These are phyloP conservation scores for Caenorhabditis tropicalis DNA, from an alignment of 1,140 invertebrate species.

Conservation along the genomic window DNA sequence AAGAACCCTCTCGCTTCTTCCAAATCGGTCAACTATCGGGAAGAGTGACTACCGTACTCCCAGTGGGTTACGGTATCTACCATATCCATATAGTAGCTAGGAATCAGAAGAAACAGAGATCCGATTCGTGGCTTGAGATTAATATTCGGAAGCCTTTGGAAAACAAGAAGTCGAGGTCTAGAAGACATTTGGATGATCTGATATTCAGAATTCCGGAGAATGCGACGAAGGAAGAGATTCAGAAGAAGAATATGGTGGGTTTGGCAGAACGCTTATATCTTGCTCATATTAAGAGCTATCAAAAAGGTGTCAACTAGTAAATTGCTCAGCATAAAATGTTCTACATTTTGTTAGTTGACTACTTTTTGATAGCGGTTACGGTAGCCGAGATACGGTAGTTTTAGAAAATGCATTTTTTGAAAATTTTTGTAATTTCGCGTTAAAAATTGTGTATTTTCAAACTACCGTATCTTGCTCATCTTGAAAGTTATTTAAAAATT, in stretches of 20 bases:
- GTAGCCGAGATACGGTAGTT: too few species aligned
- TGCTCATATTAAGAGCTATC: too few species aligned
- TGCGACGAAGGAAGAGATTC: slow-evolving; percentile 1
- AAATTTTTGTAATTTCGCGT: too few species aligned
- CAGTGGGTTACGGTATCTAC: slow-evolving; percentile 36
- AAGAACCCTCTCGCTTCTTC: slow-evolving; percentile 8
- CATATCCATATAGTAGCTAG: slow-evolving; percentile 20
- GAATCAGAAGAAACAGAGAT: neutral
- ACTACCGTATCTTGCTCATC: too few species aligned
- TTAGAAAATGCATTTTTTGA: too few species aligned
- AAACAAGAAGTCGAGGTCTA: neutral
- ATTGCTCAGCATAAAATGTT: too few species aligned
- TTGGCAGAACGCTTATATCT: neutral
- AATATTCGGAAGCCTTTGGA: neutral
- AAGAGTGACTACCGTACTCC: neutral
- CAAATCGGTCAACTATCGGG: slow-evolving; percentile 10
- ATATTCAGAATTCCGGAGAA: slow-evolving; percentile 13
- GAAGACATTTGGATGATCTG: slow-evolving; percentile 4
- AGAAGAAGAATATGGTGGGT: neutral
- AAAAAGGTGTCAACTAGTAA: too few species aligned
- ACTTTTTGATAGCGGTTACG: too few species aligned
- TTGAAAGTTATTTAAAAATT: too few species aligned
- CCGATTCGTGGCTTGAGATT: slow-evolving; percentile 1
- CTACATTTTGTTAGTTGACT: too few species aligned
- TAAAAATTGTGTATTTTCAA: too few species aligned